Percentiles rank a stretch among this genome's conserved stretches.
These are phyloP conservation scores for Ceuthmochares aereus DNA, from an alignment of 2,113 vertebrate genomes.

Conservation along the genomic window DNA sequence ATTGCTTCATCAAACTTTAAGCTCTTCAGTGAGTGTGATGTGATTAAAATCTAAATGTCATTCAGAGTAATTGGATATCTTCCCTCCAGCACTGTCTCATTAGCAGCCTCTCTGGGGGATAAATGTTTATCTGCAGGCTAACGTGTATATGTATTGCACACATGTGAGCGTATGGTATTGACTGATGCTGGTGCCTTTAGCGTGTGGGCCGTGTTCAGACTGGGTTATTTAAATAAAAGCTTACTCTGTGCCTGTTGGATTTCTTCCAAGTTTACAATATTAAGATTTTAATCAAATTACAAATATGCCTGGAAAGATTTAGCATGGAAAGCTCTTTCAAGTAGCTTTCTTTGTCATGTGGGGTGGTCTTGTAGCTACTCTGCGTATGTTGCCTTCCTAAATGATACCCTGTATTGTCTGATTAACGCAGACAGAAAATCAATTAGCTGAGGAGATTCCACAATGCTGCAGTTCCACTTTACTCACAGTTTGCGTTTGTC, in stretches of 20 bases:
- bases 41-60: conserved; percentile 59
- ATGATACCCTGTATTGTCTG: background rate
- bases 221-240: background rate
- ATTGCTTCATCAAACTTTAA: conserved; percentile 25
- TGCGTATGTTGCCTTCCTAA: background rate
- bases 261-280: background rate
- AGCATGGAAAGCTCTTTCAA: background rate
- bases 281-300: background rate
- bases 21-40: conserved; percentile 27
- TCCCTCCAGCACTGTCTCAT: conserved; percentile 14
- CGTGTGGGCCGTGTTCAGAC: background rate
- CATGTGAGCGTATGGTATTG: background rate
- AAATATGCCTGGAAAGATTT: background rate
- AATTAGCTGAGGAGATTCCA: background rate
- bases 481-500: background rate
- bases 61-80: conserved; percentile 27
- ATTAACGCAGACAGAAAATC: conserved; percentile 15
- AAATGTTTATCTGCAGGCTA: conserved; percentile 1
- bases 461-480: background rate
- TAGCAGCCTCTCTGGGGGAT: conserved; percentile 22
- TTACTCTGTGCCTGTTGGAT: background rate
- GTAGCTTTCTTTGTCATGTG: background rate
- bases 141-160: background rate
- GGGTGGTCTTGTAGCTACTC: background rate
- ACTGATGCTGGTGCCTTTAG: background rate